Base-by-base conservation (phyloP, 2,797 vertebrate genomes). In the Notamacropus eugenii region DNA sequence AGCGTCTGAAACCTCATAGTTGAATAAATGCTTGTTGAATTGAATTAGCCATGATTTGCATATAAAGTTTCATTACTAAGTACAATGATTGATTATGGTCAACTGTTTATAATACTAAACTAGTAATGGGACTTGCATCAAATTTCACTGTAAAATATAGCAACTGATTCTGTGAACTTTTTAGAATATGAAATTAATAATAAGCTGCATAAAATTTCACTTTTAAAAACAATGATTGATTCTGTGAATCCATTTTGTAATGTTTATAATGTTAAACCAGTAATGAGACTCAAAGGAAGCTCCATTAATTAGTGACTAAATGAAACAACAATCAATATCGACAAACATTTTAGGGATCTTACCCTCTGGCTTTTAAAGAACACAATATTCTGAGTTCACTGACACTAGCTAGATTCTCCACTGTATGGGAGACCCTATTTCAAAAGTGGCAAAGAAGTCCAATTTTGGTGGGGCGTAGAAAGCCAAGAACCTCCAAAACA, bases 281-380 rank as follows among this genome's bases (percentile, higher is more conserved):
- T 87, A 46, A 87, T 50, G 74, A 87, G 22, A 50, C 22, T 87
- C 11, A 94, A n/a, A 92, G 92, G 58, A 5, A 4, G 19, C 46
- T 93, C 94, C 94, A 57, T 92, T 94, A 93, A 91, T 54, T 96
- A 94, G 95, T 92, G 16, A 90, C 16, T 40, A 93, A 91, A 91
- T 3, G 92, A 54, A 1, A 92, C 93, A 90, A 93, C 50, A 54
- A 96, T 67, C 28, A 94, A 67, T 8, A 93, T 31, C 8, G 58
- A 52, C 57, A 56, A 90, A 57, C 57, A 54, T 96, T 95, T 96
- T 87, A 91, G 52, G 5, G 59, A 91, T 95, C 34, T 54, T 5
- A 92, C 59, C 91, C 91, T 95, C 67, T 50, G 55, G 56, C 90
- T 74, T 94, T 91, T 67, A 90, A 90, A 95, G 50, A 96, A 94